Evolutionary conservation across 2,888 invertebrate genomes (phyloP).

Genomic region (Onchidella celtica): DNA sequence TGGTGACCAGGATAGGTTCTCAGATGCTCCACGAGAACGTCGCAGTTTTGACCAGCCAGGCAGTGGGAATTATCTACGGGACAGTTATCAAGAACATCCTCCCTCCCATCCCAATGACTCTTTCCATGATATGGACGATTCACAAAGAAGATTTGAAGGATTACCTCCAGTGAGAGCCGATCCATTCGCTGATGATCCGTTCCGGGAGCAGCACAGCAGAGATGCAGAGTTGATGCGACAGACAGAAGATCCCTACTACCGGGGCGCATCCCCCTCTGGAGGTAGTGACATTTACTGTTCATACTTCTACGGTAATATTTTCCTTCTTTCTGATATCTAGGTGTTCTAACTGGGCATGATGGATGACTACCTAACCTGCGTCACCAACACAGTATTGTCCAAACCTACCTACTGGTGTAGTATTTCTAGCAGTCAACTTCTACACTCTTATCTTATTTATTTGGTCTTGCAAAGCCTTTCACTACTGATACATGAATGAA

Average conservation of each 20-base stretch:
- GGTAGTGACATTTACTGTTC: slow-evolving; percentile 54
- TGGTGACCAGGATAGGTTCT: slow-evolving; percentile 45
- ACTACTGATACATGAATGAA: too few relatives aligned
- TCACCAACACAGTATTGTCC: not conserved
- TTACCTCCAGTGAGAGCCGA: slow-evolving; percentile 70
- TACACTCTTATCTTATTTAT: too few relatives aligned
- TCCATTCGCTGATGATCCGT: slow-evolving; percentile 75
- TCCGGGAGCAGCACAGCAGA: slow-evolving; percentile 62
- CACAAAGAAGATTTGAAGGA: slow-evolving; percentile 63
- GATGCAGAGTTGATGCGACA: slow-evolving; percentile 49
- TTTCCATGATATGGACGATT: slow-evolving; percentile 53
- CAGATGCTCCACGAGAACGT: slow-evolving; percentile 43
- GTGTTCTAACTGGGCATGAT: slow-evolving; percentile 13
- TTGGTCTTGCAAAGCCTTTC: too few relatives aligned
- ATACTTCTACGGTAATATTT: slow-evolving; percentile 47
- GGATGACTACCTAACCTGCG: not conserved
- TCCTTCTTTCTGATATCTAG: not conserved
- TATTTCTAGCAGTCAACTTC: not conserved
- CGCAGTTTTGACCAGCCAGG: slow-evolving; percentile 30
- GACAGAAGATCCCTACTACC: slow-evolving; percentile 60
- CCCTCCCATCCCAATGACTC: slow-evolving; percentile 46
- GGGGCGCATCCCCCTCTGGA: slow-evolving; percentile 56
- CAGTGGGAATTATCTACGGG: slow-evolving; percentile 21
- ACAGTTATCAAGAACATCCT: slow-evolving; percentile 57
- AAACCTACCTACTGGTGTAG: not conserved